Percentiles rank a stretch among this genome's conserved stretches.
Evolutionary conservation across 2,113 vertebrate species (phyloP).

Genomic region (Tragelaphus buxtoni): DNA sequence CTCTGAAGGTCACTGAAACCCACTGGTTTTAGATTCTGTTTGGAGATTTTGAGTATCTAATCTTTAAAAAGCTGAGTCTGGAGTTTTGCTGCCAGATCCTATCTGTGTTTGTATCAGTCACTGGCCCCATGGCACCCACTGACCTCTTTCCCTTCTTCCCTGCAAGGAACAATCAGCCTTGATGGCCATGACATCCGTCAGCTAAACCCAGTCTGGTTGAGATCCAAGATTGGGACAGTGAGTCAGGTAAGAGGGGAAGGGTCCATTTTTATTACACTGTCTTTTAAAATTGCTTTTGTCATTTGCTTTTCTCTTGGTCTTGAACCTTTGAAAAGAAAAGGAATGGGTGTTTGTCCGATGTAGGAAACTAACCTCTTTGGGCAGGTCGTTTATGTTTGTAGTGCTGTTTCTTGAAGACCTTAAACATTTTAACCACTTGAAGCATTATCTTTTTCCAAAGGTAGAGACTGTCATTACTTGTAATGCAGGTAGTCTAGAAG

Average conservation of each 20-base stretch:
- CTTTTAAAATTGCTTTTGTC: not conserved
- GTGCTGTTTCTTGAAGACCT: not conserved
- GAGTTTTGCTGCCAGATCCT: not conserved
- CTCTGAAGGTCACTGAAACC: not conserved
- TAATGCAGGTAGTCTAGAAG: not conserved
- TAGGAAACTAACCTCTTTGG: not conserved
- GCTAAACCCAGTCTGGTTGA: conserved; percentile 93
- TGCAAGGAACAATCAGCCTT: conserved; percentile 86
- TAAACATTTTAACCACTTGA: not conserved
- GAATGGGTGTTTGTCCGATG: not conserved
- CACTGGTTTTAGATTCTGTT: not conserved
- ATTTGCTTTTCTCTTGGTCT: not conserved
- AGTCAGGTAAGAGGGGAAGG: conserved; percentile 89
- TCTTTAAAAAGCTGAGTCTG: not conserved
- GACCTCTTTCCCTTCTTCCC: not conserved
- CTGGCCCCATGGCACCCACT: not conserved
- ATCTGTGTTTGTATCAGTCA: not conserved
- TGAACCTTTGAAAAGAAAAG: not conserved
- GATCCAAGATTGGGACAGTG: conserved; percentile 93
- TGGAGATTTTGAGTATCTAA: not conserved
- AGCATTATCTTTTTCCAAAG: not conserved
- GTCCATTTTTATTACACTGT: not conserved
- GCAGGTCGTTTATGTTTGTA: not conserved
- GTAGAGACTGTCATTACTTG: not conserved
- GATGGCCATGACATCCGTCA: conserved; percentile 90